Percentiles rank a stretch among this genome's conserved stretches.
phyloP scores from a whole-genome alignment of 2,888 invertebrate genomes.

The Rhopalosiphum nymphaeae region DNA sequence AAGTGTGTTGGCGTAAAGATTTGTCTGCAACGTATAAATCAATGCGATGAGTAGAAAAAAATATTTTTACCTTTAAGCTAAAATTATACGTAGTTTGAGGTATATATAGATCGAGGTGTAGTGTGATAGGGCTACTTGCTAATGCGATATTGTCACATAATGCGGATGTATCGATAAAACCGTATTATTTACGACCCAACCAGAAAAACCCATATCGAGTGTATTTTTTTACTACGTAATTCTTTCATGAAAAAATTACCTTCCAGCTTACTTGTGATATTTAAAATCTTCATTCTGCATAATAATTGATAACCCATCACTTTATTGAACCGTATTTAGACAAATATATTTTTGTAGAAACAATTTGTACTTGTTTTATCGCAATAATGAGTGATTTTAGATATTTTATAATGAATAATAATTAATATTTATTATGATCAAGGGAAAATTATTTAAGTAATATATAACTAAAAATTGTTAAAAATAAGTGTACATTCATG shows the following conservation, averaged over 20 bases:
- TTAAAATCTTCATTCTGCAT: conserved; percentile 28
- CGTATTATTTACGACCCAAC: conserved; percentile 60
- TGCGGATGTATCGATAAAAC: conserved; percentile 59
- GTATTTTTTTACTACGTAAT: conserved; percentile 21
- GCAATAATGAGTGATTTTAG: background rate
- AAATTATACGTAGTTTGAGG: background rate
- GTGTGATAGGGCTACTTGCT: conserved; percentile 31
- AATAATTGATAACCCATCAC: conserved; percentile 51
- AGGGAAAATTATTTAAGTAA: background rate
- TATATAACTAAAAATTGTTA: background rate
- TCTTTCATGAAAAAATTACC: conserved; percentile 13
- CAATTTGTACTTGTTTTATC: background rate
- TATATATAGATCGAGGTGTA: conserved; percentile 1
- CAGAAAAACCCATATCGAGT: conserved; percentile 41
- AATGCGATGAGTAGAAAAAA: conserved; percentile 25
- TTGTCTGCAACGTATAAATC: conserved; percentile 37
- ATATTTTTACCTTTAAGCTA: conserved; percentile 31
- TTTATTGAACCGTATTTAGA: background rate
- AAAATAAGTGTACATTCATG: background rate
- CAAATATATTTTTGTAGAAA: background rate
- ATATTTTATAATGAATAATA: background rate
- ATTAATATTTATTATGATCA: background rate
- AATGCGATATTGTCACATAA: conserved; percentile 60
- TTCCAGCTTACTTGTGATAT: background rate
- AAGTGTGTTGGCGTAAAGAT: background rate